Evolutionary conservation across 2,113 vertebrate species (phyloP).

Genomic region (Dasypus novemcinctus): DNA sequence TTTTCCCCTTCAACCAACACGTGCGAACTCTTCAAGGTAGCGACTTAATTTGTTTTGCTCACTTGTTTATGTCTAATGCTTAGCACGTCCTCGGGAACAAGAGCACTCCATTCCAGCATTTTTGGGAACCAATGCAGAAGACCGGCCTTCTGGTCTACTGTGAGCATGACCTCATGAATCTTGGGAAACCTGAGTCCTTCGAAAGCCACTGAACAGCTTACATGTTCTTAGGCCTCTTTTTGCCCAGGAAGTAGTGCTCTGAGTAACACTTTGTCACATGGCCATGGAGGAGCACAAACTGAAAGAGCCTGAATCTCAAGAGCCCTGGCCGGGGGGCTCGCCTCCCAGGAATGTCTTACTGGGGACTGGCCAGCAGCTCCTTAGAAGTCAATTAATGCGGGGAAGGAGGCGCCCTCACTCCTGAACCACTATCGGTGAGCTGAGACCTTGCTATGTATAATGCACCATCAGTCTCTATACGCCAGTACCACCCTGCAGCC

Average conservation of each 20-base stretch:
- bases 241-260: neutral
- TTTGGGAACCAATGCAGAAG: rapidly evolving
- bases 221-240: neutral
- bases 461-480: neutral
- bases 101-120: neutral
- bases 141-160: neutral
- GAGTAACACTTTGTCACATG: neutral
- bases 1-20: neutral
- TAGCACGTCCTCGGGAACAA: neutral
- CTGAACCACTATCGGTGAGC: no score
- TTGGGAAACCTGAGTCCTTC: neutral
- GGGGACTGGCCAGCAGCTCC: neutral
- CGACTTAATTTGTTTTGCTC: neutral
- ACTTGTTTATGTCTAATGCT: neutral
- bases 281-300: neutral
- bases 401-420: neutral
- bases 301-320: neutral
- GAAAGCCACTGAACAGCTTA: neutral
- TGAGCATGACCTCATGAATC: neutral
- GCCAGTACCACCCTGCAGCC: neutral
- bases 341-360: neutral
- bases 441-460: neutral
- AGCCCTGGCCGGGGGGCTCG: neutral
- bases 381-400: neutral
- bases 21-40: neutral